These are phyloP conservation scores for Iphiclides podalirius DNA, from an alignment of 2,888 invertebrate species.

Conservation along the genomic window DNA sequence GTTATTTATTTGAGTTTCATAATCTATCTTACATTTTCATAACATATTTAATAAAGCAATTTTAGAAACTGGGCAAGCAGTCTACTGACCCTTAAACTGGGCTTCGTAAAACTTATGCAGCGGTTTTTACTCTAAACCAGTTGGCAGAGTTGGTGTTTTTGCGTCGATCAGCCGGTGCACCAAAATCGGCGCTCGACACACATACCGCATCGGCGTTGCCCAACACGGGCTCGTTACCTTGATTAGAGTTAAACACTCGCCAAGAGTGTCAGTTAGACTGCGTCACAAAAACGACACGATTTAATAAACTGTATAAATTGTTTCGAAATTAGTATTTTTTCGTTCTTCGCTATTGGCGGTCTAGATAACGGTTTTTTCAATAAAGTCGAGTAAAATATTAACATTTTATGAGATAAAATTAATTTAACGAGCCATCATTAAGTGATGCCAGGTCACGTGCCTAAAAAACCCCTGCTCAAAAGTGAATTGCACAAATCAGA, in stretches of 20 bases:
- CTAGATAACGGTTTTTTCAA: too few relatives aligned
- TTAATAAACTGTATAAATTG: too few relatives aligned
- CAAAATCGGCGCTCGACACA: constrained; percentile 14
- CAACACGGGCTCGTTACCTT: constrained; percentile 4
- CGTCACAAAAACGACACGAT: not conserved
- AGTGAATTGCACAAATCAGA: too few relatives aligned
- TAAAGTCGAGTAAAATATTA: too few relatives aligned
- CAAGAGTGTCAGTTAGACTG: too few relatives aligned
- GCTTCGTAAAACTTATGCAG: not conserved
- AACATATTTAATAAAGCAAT: not conserved
- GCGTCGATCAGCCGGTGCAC: constrained; percentile 6
- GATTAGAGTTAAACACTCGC: not conserved
- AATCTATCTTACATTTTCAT: not conserved
- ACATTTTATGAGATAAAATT: too few relatives aligned
- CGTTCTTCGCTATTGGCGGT: too few relatives aligned
- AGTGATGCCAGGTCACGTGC: too few relatives aligned
- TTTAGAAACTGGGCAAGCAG: not conserved
- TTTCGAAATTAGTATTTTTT: too few relatives aligned
- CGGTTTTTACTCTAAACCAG: constrained; percentile 7
- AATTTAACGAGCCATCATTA: too few relatives aligned
- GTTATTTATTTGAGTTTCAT: too few relatives aligned
- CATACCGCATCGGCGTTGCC: constrained; percentile 12
- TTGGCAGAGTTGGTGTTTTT: constrained; percentile 10
- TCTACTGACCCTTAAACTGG: not conserved
- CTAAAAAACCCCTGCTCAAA: too few relatives aligned